These are phyloP conservation scores for Aeoliscus strigatus DNA, from an alignment of 2,797 vertebrate genomes.

Conservation along the genomic window DNA sequence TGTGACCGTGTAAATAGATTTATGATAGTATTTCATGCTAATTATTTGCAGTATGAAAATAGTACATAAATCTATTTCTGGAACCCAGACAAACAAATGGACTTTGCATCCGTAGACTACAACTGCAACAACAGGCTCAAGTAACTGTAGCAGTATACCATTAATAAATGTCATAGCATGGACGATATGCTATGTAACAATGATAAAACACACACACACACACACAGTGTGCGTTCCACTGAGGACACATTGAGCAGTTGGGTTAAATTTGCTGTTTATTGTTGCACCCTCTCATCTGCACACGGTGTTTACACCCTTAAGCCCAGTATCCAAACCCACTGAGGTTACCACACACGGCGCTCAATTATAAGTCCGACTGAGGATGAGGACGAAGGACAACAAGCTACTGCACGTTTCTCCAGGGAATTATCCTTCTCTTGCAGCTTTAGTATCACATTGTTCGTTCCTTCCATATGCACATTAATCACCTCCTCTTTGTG, in stretches of 20 bases:
- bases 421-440: slow-evolving; percentile 15
- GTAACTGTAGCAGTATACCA: too few relatives aligned
- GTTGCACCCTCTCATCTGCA: slow-evolving; percentile 59
- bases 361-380: slow-evolving; percentile 9
- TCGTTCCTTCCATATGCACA: slow-evolving; percentile 26
- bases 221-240: slow-evolving; percentile 48
- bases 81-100: too few relatives aligned
- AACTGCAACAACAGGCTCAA: too few relatives aligned
- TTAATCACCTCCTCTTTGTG: slow-evolving; percentile 31
- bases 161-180: too few relatives aligned
- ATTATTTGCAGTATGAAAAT: too few relatives aligned
- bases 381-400: slow-evolving; percentile 26
- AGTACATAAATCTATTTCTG: too few relatives aligned
- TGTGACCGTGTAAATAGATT: too few relatives aligned
- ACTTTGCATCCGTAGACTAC: too few relatives aligned
- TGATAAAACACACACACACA: too few relatives aligned
- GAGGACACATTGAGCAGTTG: slow-evolving; percentile 67
- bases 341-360: slow-evolving; percentile 9
- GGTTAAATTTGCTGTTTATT: slow-evolving; percentile 60
- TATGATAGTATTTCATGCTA: too few relatives aligned
- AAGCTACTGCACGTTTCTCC: slow-evolving; percentile 18
- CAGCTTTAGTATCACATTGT: slow-evolving; percentile 26
- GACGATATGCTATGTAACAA: too few relatives aligned
- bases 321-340: slow-evolving; percentile 13
- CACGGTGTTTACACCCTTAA: slow-evolving; percentile 47